Conservation (phyloP, 2,113 vertebrate species). For the Catharus minimus region DNA sequence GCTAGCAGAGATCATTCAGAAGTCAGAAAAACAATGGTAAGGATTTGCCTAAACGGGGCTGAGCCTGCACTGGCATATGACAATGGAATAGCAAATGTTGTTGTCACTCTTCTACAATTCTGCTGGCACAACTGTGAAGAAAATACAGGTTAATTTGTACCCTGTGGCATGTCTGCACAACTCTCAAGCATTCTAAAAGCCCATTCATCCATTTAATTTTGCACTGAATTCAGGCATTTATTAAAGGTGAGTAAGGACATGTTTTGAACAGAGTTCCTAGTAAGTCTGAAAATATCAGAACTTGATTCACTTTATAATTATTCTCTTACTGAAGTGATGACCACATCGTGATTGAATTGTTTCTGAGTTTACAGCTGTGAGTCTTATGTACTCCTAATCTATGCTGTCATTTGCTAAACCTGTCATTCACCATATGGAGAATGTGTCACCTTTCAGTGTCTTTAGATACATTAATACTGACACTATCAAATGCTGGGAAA, state of each 20-base stretch:
- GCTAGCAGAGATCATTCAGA: not conserved
- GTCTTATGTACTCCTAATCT: not conserved
- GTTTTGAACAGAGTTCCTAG: not conserved
- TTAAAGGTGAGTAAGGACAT: not conserved
- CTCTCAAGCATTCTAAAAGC: not conserved
- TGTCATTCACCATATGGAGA: not conserved
- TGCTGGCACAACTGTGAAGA: not conserved
- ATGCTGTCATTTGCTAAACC: not conserved
- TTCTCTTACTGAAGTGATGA: not conserved
- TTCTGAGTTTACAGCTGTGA: not conserved
- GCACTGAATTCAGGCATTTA: not conserved
- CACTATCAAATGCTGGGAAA: not conserved
- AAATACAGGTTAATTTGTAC: not conserved
- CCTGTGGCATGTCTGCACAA: not conserved
- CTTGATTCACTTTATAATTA: not conserved
- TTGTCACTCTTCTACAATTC: not conserved
- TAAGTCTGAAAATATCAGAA: not conserved
- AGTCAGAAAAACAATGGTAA: not conserved
- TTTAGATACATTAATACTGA: not conserved
- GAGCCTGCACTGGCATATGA: not conserved
- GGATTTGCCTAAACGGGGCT: not conserved
- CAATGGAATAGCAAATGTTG: not conserved
- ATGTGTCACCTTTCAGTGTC: not conserved
- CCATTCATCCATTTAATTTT: not conserved
- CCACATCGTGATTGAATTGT: not conserved